These are phyloP conservation scores for Euplexia lucipara DNA, from an alignment of 2,888 invertebrate genomes.

Conservation along the genomic window DNA sequence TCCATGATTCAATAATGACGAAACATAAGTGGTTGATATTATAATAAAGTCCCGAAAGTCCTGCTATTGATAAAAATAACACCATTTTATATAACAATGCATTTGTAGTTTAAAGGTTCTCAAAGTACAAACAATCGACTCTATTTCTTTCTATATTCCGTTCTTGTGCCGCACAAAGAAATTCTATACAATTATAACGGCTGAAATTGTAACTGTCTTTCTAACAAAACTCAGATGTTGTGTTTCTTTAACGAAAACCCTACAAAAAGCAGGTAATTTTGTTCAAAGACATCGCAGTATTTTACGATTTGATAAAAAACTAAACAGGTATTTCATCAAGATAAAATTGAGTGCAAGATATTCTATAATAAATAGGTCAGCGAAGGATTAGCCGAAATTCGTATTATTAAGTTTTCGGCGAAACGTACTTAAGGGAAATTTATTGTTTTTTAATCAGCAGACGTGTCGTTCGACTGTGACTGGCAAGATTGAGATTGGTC, in stretches of 20 bases:
- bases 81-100: neutral
- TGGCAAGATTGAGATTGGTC: constrained; percentile 59
- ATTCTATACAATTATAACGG: constrained; percentile 91
- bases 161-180: constrained; percentile 83
- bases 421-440: constrained; percentile 78
- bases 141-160: constrained; percentile 71
- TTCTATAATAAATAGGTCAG: constrained; percentile 88
- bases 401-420: constrained; percentile 86
- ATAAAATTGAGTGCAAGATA: constrained; percentile 78
- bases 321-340: constrained; percentile 79
- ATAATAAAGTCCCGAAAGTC: neutral
- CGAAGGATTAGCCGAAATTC: constrained; percentile 75
- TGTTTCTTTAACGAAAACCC: constrained; percentile 78
- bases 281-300: constrained; percentile 78
- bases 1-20: no score
- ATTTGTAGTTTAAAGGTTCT: neutral
- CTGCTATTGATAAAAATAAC: neutral
- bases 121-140: constrained; percentile 58
- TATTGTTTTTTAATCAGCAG: constrained; percentile 87
- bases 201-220: constrained; percentile 90
- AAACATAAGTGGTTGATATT: no score
- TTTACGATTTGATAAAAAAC: constrained; percentile 80
- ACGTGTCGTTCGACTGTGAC: constrained; percentile 69
- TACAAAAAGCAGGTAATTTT: constrained; percentile 89
- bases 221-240: constrained; percentile 83